Base-by-base conservation (phyloP, 2,888 invertebrate species). In the Chrysodeixis includens region DNA sequence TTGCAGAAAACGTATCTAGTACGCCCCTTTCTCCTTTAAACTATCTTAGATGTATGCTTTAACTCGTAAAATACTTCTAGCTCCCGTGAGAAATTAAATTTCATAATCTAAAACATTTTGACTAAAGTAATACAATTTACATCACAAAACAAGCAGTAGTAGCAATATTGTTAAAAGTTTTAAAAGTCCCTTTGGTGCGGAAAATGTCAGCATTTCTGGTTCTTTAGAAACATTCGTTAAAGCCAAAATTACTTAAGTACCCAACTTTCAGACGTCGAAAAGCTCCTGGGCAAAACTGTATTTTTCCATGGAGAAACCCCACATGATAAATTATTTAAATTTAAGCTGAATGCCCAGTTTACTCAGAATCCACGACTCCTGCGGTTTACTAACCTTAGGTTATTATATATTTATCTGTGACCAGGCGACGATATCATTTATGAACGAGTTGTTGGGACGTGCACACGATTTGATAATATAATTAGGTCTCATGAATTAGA, bases 291-390 rank as follows among this genome's bases (percentile, higher is more conserved):
- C n/a, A 22, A 51, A 53, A 55, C 58, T 30, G 60, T 69, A 63
- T 56, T 7, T 52, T 66, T 63, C 65, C 60, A 46, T 51, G 69
- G 77, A 74, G 67, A 82, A 79, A 74, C 71, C 71, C 61, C 52
- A 59, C 61, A 66, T 71, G 68, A 71, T 67, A 22, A 55, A 66
- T 59, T 63, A 62, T 71, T 69, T 35, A 56, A 57, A 58, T 35
- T 69, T 53, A 60, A 32, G 54, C 51, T 49, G 62, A 58, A 56
- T 64, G 20, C 32, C 54, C 44, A 49, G 58, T 55, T 55, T 66
- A 63, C 58, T 66, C 54, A 71, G 70, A 75, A 65, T 49, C 59
- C 16, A 54, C 59, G 58, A 30, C 32, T 69, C 62, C 53, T 75
- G 66, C 54, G 69, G 73, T 76, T 74, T 55, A 44, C 46, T 53